Base-by-base conservation (phyloP, 2,113 vertebrate species). In the Peromyscus polionotus region DNA sequence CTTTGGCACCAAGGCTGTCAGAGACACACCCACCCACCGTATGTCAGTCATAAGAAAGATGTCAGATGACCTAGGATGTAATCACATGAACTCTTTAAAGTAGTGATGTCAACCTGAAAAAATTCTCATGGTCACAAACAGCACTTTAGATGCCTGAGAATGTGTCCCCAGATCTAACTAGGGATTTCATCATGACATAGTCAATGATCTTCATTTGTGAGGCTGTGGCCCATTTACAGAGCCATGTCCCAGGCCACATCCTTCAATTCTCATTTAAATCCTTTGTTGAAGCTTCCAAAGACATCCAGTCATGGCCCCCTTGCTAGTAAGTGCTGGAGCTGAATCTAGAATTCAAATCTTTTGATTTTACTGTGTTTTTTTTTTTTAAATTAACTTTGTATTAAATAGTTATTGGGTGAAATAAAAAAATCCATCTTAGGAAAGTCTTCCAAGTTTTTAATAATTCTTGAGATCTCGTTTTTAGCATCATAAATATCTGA, bases 381-480 rank as follows among this genome's bases (percentile, higher is more conserved):
- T 48, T 72, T 72, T 80, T 89, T 88, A n/a, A 63, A 33, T 87
- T 54, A 81, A 88, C 68, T 8, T 86, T 75, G 10, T 88, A 48
- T 95, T 97, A 91, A 93, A 86, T 95, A 91, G 93, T 94, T 97
- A 76, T 91, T 95, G 92, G 94, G 75, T 65, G 90, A 59, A 94
- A 86, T 70, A 89, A 48, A 87, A 95, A 96, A 90, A 80, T 95
- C 39, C 67, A 88, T 90, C 73, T 76, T 90, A 95, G 59, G 67
- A 95, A 75, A 95, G 67, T 81, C 90, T 87, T 80, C 65, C 84
- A 92, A 92, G 75, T 61, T 96, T 97, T 93, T 97, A 96, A 96
- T 93, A 97, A 94, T 96, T 95, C 84, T 97, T 97, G 94, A 96
- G 90, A 81, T 96, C 65, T 90, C 91, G 80, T 97, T 97, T 95